Base-by-base conservation (phyloP, 2,113 vertebrate genomes). In the Esox niger region DNA sequence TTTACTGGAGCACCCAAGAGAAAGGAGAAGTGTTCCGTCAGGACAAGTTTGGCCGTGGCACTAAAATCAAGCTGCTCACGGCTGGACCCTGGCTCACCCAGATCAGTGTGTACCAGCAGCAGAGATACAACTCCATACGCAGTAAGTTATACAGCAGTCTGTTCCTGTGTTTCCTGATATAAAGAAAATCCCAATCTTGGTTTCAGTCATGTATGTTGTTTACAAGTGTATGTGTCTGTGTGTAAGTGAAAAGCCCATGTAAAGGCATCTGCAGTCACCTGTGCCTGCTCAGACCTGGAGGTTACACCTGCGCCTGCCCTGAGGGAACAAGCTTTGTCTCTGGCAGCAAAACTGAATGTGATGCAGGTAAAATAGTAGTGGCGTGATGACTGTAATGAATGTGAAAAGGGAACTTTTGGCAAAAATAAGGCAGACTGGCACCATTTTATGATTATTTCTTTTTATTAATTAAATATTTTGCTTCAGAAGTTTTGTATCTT, bases 1-100 rank as follows among this genome's bases (percentile, higher is more conserved):
- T 91, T 54, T 91, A 91, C 38, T 91, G 89, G 89, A 88, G 81
- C 71, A 90, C 88, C 23, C 75, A 87, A 71, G 86, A 89, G 70
- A 90, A 86, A 64, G 88, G 89, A 1, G 87, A 91, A 52, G 83
- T 91, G 47, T 91, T 88, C 73, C 80, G 84, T 13, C 89, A 91
- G 80, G 73, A 89, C 73, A 91, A 91, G 81, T 91, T 88, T 70
- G 89, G 89, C 17, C 68, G 17, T 0, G 86, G 86, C 49, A 25
- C 4, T 21, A 89, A 91, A 68, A 79, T 73, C 64, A 87, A 82
- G 47, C 73, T 91, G 71, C 75, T 91, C 68, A 88, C 86, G 2
- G 86, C 71, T 1, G 88, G 88, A 10, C 88, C 89, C 23, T 91
- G 89, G 89, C 84, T 91, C 43, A 88, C 74, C 35, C 89, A 91